Evolutionary conservation across 2,797 vertebrate genomes (phyloP).

Genomic region (Pseudotriccus pelzelni): DNA sequence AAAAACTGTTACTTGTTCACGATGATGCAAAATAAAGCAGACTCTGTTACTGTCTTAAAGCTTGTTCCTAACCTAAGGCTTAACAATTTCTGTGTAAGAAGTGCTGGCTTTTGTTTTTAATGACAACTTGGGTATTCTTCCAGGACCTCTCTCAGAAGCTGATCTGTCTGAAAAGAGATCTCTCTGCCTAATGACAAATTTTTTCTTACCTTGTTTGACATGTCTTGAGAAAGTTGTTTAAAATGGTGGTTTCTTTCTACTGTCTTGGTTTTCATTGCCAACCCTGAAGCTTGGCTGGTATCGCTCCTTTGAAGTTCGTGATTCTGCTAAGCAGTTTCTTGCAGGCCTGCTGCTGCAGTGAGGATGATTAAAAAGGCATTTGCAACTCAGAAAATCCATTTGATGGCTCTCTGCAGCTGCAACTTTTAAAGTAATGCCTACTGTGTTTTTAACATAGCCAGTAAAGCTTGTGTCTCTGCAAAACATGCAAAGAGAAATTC

Average conservation of each 20-base stretch:
- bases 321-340: not conserved
- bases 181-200: not conserved
- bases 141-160: not conserved
- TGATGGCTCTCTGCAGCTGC: not conserved
- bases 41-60: not conserved
- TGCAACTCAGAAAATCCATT: not conserved
- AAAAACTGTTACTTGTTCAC: not conserved
- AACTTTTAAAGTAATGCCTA: not conserved
- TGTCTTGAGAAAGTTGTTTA: slow-evolving; percentile 8
- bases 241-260: not conserved
- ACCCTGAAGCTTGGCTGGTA: not conserved
- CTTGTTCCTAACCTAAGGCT: not conserved
- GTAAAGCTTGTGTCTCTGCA: not conserved
- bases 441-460: not conserved
- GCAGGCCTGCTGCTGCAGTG: not conserved
- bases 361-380: not conserved
- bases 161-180: not conserved
- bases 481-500: not conserved
- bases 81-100: not conserved
- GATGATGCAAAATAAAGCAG: not conserved
- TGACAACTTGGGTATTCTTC: not conserved
- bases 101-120: not conserved
- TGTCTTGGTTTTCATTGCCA: not conserved
- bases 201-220: not conserved
- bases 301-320: not conserved